phyloP scores from a whole-genome alignment of 2,888 invertebrate species.

The Troides aeacus region DNA sequence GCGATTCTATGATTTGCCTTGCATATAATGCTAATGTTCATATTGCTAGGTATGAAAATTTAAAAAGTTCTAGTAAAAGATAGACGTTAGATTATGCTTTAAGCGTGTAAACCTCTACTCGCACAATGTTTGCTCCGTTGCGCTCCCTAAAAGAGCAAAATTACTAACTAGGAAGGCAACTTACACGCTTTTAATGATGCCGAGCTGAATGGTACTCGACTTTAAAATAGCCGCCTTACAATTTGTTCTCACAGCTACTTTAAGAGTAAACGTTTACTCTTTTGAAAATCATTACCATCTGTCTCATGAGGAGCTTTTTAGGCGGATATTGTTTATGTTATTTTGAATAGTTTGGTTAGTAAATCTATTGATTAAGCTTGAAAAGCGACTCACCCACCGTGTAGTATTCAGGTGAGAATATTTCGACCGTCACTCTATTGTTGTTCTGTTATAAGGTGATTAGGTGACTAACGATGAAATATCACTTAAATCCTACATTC shows the following conservation, averaged over 20 bases:
- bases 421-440: no score
- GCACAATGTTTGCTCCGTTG: slow-evolving; percentile 1
- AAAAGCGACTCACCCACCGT: no score
- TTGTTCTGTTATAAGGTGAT: no score
- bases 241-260: slow-evolving; percentile 14
- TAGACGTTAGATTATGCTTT: neutral
- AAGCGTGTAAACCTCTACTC: neutral
- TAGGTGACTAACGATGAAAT: no score
- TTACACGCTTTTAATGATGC: slow-evolving; percentile 24
- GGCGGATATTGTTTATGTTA: neutral
- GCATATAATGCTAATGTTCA: no score
- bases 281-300: neutral
- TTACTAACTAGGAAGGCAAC: slow-evolving; percentile 24
- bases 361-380: neutral
- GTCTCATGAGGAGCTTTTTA: neutral
- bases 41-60: no score
- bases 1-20: no score
- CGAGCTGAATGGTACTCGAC: slow-evolving; percentile 18
- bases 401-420: no score
- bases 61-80: no score
- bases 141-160: slow-evolving; percentile 22
- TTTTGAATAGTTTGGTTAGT: neutral
- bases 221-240: slow-evolving; percentile 18
- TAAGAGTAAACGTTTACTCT: neutral
- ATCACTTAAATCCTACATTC: no score